Base-by-base conservation (phyloP, 2,113 vertebrate species). In the Melanotaenia duboulayi region DNA sequence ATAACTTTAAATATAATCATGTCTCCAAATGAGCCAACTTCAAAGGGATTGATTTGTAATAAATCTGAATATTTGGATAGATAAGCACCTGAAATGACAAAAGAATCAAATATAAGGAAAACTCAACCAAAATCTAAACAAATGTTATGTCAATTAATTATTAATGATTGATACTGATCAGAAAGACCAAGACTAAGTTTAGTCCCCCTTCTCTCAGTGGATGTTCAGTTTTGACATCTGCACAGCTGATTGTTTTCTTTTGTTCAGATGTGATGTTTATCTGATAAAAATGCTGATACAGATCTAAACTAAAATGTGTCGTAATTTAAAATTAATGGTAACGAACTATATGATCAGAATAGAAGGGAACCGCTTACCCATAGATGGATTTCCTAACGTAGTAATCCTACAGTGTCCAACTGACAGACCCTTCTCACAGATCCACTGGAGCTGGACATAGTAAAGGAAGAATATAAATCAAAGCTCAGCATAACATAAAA, bases 1-100 rank as follows among this genome's bases (percentile, higher is more conserved):
- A 98, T 97, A 73, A 97, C 93, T 95, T 97, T 98, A 94, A 99
- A 97, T 94, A 99, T 71, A 69, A 98, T 93, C 60, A 98, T 92
- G 87, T 97, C 95, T 58, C 97, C 97, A 71, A 90, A 92, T 58
- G 94, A 85, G 59, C 96, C 96, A 60, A 84, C 71, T 88, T 97
- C 95, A 82, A 99, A 95, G 55, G 97, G 95, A 94, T 99, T 98
- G 35, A 95, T 93, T 88, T 98, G 96, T 90, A 99, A 93, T 78
- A 98, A 90, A 91, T 99, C 97, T 23, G 97, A 96, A 91, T 95
- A 96, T 86, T 93, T 96, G 74, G 96, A 97, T 56, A 99, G 78
- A 90, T 96, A 98, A 12, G 98, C 83, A 85, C 97, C 97, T 99
- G 75, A 64, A 81, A 87, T 14, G 13, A 73, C 20, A 83, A 67